Base-by-base conservation (phyloP, 2,888 invertebrate species). In the Diploptera punctata region DNA sequence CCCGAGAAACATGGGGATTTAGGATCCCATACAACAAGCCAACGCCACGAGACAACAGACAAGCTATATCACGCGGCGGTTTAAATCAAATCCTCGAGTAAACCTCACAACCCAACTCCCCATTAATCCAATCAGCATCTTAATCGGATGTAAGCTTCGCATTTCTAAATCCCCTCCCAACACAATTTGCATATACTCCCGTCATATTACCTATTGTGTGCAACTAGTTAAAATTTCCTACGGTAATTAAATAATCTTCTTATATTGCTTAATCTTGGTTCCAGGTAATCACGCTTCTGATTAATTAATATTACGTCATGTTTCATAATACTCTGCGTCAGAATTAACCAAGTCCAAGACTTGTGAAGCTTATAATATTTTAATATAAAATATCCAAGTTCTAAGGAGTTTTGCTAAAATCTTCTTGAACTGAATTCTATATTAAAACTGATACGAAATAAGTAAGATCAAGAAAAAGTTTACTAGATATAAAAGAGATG, bases 151-250 rank as follows among this genome's bases (percentile, higher is more conserved):
- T 24, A 52, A 52, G 47, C n/a, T 47, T 18, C n/a, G 9, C n/a
- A 18, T 47, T 52, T 24, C 9, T 16, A 10, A 24, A 5, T 10
- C 52, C 21, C 21, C 24, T 19, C 49, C 7, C 10, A 21, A 52
- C 62, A 1, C 38, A 38, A 62, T 62, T 62, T 62, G 62, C 62
- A 62, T 62, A 62, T 43, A 38, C 62, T 26, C 16, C 54, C 43
- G 62, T 43, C 62, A 62, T 43, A 43, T 62, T 43, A 62, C 13
- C 62, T 62, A 43, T 62, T 62, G 62, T 62, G 13, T 43, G 13
- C 7, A 10, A 1, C 21, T 52, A 10, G 13, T 7, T 24, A 52
- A 24, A 52, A 52, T 52, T 19, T 21, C 7, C 33, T 33, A 24
- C 26, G 13, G 24, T 52, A 52, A 52, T 52, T 19, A 13, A 5